Evolutionary conservation across 2,113 vertebrate genomes (phyloP).

Genomic region (Gambusia affinis): DNA sequence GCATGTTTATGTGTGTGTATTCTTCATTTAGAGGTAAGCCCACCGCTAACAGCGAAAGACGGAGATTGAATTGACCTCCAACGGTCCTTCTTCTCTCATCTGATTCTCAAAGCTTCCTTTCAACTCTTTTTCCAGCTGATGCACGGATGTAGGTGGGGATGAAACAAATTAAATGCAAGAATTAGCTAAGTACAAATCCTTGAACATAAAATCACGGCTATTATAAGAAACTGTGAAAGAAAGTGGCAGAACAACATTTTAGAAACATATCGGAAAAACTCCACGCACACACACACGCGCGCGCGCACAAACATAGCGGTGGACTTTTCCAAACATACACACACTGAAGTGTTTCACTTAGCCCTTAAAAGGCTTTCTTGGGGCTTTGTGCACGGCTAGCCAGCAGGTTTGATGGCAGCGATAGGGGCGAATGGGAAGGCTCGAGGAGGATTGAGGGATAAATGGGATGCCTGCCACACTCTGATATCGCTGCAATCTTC

Average conservation of each 20-base stretch:
- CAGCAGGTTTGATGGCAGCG: conserved; percentile 63
- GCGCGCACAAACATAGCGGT: background rate
- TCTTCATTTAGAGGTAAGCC: conserved; percentile 50
- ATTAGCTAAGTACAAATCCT: background rate
- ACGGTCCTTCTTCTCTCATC: conserved; percentile 24
- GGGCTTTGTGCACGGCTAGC: conserved; percentile 53
- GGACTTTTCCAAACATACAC: conserved; percentile 7
- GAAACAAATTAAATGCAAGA: conserved; percentile 33
- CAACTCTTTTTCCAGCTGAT: conserved; percentile 21
- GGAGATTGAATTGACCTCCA: conserved; percentile 48
- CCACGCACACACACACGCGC: conserved; percentile 20
- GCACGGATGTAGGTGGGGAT: conserved; percentile 15
- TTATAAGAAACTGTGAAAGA: background rate
- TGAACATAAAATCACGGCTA: background rate
- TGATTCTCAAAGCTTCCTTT: conserved; percentile 28
- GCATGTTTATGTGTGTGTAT: background rate
- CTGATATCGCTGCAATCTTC: conserved; percentile 66
- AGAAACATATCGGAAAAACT: background rate
- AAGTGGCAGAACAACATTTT: background rate
- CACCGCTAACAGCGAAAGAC: background rate
- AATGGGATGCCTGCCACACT: conserved; percentile 62
- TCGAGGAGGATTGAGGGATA: conserved; percentile 54
- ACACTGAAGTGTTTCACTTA: conserved; percentile 51
- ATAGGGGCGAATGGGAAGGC: conserved; percentile 55
- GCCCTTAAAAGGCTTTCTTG: conserved; percentile 53